These are phyloP conservation scores for Argya squamiceps DNA, from an alignment of 2,797 vertebrate species.

Conservation along the genomic window DNA sequence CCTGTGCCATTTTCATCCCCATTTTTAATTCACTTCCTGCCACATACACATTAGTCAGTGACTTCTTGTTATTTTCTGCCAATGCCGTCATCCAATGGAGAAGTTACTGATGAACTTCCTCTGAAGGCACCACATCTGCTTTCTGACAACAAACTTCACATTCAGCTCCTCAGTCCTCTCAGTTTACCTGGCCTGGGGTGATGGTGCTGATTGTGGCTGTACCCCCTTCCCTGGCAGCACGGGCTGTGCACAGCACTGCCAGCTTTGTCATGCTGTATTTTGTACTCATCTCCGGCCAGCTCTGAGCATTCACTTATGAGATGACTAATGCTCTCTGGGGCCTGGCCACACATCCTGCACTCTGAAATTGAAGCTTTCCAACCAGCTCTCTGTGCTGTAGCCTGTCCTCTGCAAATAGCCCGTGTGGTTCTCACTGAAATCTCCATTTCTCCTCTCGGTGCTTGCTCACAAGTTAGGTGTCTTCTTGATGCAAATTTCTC, in stretches of 20 bases:
- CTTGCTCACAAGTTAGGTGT: neutral
- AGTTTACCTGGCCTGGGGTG: neutral
- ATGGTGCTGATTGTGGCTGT: neutral
- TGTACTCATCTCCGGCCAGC: slow-evolving; percentile 31
- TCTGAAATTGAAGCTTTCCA: neutral
- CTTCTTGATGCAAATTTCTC: neutral
- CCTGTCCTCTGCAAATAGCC: neutral
- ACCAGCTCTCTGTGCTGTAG: neutral
- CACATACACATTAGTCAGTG: neutral
- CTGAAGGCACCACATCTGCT: neutral
- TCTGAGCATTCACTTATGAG: neutral
- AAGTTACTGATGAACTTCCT: neutral
- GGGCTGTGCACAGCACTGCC: neutral
- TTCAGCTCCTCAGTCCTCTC: neutral
- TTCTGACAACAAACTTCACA: too few relatives aligned
- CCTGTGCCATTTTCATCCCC: neutral
- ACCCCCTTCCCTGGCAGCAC: neutral
- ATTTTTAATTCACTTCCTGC: neutral
- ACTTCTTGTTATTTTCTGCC: neutral
- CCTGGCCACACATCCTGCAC: slow-evolving; percentile 39
- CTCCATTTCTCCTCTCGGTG: neutral
- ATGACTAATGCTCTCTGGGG: slow-evolving; percentile 45
- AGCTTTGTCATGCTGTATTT: slow-evolving; percentile 18
- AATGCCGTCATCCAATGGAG: neutral
- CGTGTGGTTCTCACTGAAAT: neutral